Percentiles rank a stretch among this genome's conserved stretches.
These are phyloP conservation scores for Ennomos fuscantarius DNA, from an alignment of 2,888 invertebrate genomes.

Conservation along the genomic window DNA sequence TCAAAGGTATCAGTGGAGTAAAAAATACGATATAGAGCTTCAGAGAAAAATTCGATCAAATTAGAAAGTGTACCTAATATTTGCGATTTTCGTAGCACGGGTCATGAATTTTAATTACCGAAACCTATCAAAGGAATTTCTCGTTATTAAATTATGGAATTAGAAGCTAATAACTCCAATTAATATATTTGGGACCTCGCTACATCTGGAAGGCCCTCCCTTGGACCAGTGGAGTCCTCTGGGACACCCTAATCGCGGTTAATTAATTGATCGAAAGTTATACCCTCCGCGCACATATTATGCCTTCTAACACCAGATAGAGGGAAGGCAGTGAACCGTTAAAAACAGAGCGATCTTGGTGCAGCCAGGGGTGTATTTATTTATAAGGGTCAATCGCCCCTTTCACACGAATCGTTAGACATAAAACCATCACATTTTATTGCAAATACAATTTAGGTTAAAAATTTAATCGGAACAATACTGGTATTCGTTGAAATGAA, in stretches of 20 bases:
- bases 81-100: slow-evolving; percentile 3
- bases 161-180: slow-evolving; percentile 68
- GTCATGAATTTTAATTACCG: slow-evolving; percentile 11
- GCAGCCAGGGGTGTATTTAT: slow-evolving; percentile 7
- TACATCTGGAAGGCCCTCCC: slow-evolving; percentile 48
- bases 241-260: slow-evolving; percentile 74
- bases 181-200: slow-evolving; percentile 68
- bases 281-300: slow-evolving; percentile 79
- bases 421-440: too few species aligned
- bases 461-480: too few species aligned
- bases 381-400: neutral
- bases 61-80: slow-evolving; percentile 24
- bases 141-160: slow-evolving; percentile 59
- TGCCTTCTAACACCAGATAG: slow-evolving; percentile 78
- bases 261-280: slow-evolving; percentile 84
- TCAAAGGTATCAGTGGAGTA: too few species aligned
- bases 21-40: neutral
- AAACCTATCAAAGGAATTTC: slow-evolving; percentile 25
- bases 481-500: too few species aligned
- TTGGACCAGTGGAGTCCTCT: slow-evolving; percentile 52
- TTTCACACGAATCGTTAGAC: too few species aligned
- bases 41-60: slow-evolving; percentile 18
- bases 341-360: slow-evolving; percentile 70
- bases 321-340: slow-evolving; percentile 76
- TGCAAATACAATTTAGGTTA: too few species aligned